Evolutionary conservation across 2,888 invertebrate species (phyloP), one percentile per base, ranked within the genome.

Genomic region (Dasypolia templi): DNA sequence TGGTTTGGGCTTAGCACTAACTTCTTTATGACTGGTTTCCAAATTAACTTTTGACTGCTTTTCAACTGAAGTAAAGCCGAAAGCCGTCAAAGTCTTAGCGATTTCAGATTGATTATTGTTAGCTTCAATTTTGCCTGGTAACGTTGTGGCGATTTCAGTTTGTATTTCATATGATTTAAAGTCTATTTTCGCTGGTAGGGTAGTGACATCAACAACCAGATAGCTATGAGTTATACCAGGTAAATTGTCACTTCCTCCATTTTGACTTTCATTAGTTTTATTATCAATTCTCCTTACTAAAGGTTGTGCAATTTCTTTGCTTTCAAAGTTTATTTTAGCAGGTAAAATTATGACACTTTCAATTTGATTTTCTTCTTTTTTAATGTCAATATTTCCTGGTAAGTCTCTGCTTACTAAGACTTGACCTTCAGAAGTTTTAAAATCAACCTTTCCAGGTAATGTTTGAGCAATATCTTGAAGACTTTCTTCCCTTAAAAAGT

Each of bases 1-100:
- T 19, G 86, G 85, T 72, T 61, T 86, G 2, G 61, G 73, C 59
- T 80, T 83, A 17, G 14, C 0, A 49, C 42, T 53, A 7, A 44
- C 35, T 26, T 56, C 39, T 39, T 79, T 79, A 32, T 58, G 29
- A 44, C 11, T 64, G 1, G 4, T 22, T 29, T 55, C 42, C 2
- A 39, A 53, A 7, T 67, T 67, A 53, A n/a, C 17, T 32, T 29
- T 72, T 22, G 29, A 19, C n/a, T 46, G 59, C 6, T 61, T 79
- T 55, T 22, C 35, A 19, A 79, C 19, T 46, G 79, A 17, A n/a
- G 39, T 53, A 49, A 53, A 46, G 3, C 79, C 72, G 0, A 79
- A 75, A 58, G 49, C 56, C 11, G 75, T 61, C 11, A 76, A 76
- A 19, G 72, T 61, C 79, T 72, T 79, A 7, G 39, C 11, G 0